Evolutionary conservation across 2,113 vertebrate genomes (phyloP).

Genomic region (Carassius gibelio): DNA sequence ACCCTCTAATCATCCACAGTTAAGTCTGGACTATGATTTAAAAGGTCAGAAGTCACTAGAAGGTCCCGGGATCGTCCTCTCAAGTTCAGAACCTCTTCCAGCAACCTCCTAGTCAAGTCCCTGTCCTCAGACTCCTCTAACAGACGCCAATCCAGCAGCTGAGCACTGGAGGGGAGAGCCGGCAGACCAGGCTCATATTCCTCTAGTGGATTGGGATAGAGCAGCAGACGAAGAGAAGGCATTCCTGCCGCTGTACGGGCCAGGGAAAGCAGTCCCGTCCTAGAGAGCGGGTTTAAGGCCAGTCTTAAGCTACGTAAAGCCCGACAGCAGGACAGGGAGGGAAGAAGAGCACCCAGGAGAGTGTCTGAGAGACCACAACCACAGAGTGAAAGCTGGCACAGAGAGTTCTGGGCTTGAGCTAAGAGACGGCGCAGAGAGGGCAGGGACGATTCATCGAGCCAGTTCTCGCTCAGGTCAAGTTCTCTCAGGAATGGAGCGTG

Average conservation of each 20-base stretch:
- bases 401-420: slow-evolving; percentile 69
- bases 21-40: slow-evolving; percentile 77
- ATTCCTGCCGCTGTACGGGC: slow-evolving; percentile 71
- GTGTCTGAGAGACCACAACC: slow-evolving; percentile 83
- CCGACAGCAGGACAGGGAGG: slow-evolving; percentile 73
- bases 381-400: slow-evolving; percentile 83
- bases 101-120: slow-evolving; percentile 65
- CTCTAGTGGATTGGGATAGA: slow-evolving; percentile 84
- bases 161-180: slow-evolving; percentile 77
- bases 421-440: slow-evolving; percentile 79
- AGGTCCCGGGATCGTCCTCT: slow-evolving; percentile 72
- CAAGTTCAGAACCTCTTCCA: slow-evolving; percentile 73
- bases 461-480: slow-evolving; percentile 86
- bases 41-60: slow-evolving; percentile 81
- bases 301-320: slow-evolving; percentile 81
- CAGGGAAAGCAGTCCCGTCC: slow-evolving; percentile 74
- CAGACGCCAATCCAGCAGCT: slow-evolving; percentile 81
- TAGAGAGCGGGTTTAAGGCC: slow-evolving; percentile 83
- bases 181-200: slow-evolving; percentile 83
- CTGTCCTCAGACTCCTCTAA: slow-evolving; percentile 71
- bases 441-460: slow-evolving; percentile 77
- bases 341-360: slow-evolving; percentile 74
- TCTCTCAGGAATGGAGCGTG: slow-evolving; percentile 80
- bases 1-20: slow-evolving; percentile 27
- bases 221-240: slow-evolving; percentile 74